Percentiles rank a stretch among this genome's conserved stretches.
Conservation (phyloP, 1,140 invertebrate species). For the Harpegnathos saltator region DNA sequence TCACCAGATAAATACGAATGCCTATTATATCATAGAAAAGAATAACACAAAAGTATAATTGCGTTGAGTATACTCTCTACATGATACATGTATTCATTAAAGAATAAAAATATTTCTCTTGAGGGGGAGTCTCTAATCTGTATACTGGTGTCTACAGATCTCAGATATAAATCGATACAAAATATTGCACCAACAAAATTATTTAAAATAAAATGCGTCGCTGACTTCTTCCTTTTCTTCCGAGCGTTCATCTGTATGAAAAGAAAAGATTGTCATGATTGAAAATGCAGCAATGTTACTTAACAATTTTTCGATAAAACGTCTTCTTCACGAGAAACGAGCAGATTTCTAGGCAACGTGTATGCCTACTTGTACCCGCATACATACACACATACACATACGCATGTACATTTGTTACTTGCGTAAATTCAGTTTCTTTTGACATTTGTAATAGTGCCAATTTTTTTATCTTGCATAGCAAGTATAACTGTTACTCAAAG, state of each 20-base stretch:
- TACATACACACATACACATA: constrained; percentile 4
- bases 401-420: constrained; percentile 39
- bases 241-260: constrained; percentile 7
- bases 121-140: constrained; percentile 29
- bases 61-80: neutral
- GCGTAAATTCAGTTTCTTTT: constrained; percentile 34
- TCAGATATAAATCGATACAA: constrained; percentile 64
- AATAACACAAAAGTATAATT: neutral
- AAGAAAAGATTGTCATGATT: constrained; percentile 71
- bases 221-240: neutral
- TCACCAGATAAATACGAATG: neutral
- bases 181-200: constrained; percentile 69
- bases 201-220: constrained; percentile 39
- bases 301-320: constrained; percentile 20
- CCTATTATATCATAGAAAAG: neutral
- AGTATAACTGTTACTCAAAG: constrained; percentile 69
- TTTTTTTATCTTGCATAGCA: constrained; percentile 77
- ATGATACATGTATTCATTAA: constrained; percentile 11
- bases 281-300: constrained; percentile 61
- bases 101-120: constrained; percentile 47
- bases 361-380: constrained; percentile 32
- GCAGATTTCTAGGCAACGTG: constrained; percentile 43
- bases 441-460: constrained; percentile 65
- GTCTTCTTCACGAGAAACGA: constrained; percentile 46
- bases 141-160: constrained; percentile 41